A percentile compares a stretch with the other conserved stretches of the same genome.
phyloP scores from a whole-genome alignment of 2,888 invertebrate species.

The Beris morrisii region DNA sequence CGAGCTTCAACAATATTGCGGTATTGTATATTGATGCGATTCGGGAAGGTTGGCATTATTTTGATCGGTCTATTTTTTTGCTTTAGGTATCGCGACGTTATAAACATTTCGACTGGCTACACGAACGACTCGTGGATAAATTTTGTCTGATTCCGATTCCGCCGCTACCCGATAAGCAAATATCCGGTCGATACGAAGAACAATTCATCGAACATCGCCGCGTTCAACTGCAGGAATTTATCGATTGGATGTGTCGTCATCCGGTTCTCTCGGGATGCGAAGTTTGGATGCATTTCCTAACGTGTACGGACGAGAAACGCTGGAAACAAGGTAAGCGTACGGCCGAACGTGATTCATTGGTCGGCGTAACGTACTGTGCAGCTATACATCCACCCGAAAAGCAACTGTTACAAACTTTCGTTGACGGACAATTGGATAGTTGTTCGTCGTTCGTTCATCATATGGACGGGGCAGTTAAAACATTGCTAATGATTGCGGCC shows the following conservation, averaged over 20 bases:
- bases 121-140: constrained; percentile 90
- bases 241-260: constrained; percentile 95
- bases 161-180: constrained; percentile 96
- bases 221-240: constrained; percentile 92
- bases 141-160: constrained; percentile 94
- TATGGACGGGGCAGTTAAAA: constrained; percentile 86
- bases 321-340: constrained; percentile 97
- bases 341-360: constrained; percentile 91
- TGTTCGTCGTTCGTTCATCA: constrained; percentile 79
- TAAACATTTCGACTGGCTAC: constrained; percentile 99
- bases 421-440: constrained; percentile 82
- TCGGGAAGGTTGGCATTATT: not conserved
- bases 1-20: constrained; percentile 91
- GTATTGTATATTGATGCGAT: constrained; percentile 58
- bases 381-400: constrained; percentile 84
- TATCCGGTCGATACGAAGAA: constrained; percentile 95
- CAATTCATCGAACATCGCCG: constrained; percentile 94
- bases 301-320: constrained; percentile 94
- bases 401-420: constrained; percentile 70
- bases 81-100: constrained; percentile 76
- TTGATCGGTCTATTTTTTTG: constrained; percentile 29
- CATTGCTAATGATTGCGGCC: constrained; percentile 74
- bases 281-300: constrained; percentile 96
- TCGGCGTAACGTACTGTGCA: constrained; percentile 89
- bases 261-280: constrained; percentile 89